These are phyloP conservation scores for Drosophila cognata DNA, from an alignment of 2,888 invertebrate genomes.

Conservation along the genomic window DNA sequence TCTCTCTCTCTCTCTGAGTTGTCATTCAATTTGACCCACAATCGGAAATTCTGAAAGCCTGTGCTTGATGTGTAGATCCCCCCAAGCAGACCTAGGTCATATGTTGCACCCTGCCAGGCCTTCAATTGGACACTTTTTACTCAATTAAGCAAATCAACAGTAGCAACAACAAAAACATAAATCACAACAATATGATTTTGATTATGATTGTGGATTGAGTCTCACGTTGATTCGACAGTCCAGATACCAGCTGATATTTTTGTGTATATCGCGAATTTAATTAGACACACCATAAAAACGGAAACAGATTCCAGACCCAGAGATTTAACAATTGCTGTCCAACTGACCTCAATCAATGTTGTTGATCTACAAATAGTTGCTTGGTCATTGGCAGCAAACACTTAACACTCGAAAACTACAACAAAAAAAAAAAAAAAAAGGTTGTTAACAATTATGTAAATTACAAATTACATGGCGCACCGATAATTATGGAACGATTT, in stretches of 20 bases:
- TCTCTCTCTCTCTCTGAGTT: slow-evolving; percentile 22
- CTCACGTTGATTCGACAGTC: slow-evolving; percentile 13
- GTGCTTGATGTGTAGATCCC: slow-evolving; percentile 13
- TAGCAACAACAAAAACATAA: slow-evolving; percentile 15
- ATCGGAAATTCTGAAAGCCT: slow-evolving; percentile 65
- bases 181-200: slow-evolving; percentile 25
- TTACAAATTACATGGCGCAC: slow-evolving; percentile 75
- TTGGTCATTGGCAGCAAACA: slow-evolving; percentile 33
- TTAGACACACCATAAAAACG: slow-evolving; percentile 56
- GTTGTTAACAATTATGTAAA: slow-evolving; percentile 69
- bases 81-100: slow-evolving; percentile 51
- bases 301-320: slow-evolving; percentile 43
- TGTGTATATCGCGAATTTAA: slow-evolving; percentile 39
- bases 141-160: slow-evolving; percentile 83
- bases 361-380: slow-evolving; percentile 63
- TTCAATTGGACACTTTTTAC: slow-evolving; percentile 75
- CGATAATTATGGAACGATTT: slow-evolving; percentile 79
- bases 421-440: not conserved
- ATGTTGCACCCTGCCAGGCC: slow-evolving; percentile 57
- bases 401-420: slow-evolving; percentile 31
- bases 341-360: slow-evolving; percentile 70
- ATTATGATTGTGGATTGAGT: slow-evolving; percentile 26
- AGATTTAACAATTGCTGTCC: not conserved
- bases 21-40: slow-evolving; percentile 79
- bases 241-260: slow-evolving; percentile 7